Evolutionary conservation across 2,113 vertebrate genomes (phyloP).

Genomic region (Ctenodactylus gundi): DNA sequence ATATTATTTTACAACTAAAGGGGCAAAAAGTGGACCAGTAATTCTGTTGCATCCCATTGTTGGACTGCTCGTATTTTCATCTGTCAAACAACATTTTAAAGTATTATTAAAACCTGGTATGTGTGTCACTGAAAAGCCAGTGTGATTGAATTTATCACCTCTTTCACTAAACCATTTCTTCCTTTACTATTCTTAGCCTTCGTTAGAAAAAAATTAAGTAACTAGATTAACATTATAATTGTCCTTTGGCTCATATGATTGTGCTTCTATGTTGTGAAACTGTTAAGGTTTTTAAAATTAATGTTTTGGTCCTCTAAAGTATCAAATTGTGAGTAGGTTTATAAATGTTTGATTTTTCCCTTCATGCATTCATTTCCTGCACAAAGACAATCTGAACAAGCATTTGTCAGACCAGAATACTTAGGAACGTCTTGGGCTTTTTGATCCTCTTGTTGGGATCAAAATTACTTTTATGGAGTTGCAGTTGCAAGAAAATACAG

Average conservation of each 20-base stretch:
- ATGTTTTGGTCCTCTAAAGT: neutral
- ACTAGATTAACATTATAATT: neutral
- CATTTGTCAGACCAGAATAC: neutral
- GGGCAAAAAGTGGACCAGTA: neutral
- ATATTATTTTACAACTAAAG: neutral
- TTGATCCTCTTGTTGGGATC: no score
- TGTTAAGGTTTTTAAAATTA: neutral
- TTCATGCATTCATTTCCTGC: neutral
- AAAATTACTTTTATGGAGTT: neutral
- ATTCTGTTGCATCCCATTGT: rapidly evolving
- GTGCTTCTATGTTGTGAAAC: neutral
- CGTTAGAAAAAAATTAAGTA: neutral
- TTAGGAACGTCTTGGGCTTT: neutral
- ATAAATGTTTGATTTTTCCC: neutral
- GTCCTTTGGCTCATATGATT: neutral
- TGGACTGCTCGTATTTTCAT: rapidly evolving
- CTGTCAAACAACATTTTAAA: neutral
- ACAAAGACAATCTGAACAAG: neutral
- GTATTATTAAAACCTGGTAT: neutral
- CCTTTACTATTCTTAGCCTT: no score
- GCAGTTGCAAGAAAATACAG: neutral
- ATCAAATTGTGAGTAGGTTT: neutral
- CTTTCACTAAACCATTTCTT: neutral
- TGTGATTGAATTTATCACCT: no score
- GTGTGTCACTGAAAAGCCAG: neutral